A percentile compares a stretch with the other conserved stretches of the same genome.
phyloP scores from a whole-genome alignment of 2,797 vertebrate species.

The Sebastes umbrosus region DNA sequence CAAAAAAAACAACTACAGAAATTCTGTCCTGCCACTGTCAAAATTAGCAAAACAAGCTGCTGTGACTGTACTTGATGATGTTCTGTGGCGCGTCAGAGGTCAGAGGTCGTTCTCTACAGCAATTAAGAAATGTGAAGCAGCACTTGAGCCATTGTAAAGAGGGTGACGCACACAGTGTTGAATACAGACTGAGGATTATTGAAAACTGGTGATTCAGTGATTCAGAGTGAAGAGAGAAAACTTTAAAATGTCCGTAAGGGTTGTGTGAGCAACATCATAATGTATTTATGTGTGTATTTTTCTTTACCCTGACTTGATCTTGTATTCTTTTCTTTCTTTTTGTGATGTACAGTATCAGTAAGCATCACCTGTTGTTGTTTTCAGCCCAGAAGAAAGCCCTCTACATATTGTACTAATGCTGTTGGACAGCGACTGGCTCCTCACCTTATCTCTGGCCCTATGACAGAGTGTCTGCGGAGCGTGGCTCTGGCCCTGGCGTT shows the following conservation, averaged over 20 bases:
- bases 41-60: neutral
- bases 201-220: neutral
- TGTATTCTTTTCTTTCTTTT: no score
- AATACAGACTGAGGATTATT: neutral
- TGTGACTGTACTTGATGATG: neutral
- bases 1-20: neutral
- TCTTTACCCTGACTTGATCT: no score
- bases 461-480: slow-evolving; percentile 93
- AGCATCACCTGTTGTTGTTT: neutral
- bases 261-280: neutral
- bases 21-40: neutral
- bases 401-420: neutral
- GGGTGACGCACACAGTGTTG: slow-evolving; percentile 1
- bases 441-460: slow-evolving; percentile 93
- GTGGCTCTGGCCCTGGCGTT: slow-evolving; percentile 91
- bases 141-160: slow-evolving; percentile 1
- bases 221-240: neutral
- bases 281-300: no score
- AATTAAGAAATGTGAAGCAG: slow-evolving; percentile 4
- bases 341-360: neutral
- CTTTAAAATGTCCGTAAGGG: neutral
- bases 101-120: neutral
- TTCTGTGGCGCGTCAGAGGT: neutral
- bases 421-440: slow-evolving; percentile 31
- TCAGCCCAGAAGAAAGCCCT: neutral